phyloP scores from a whole-genome alignment of 2,113 vertebrate genomes.

The Alces alces region DNA sequence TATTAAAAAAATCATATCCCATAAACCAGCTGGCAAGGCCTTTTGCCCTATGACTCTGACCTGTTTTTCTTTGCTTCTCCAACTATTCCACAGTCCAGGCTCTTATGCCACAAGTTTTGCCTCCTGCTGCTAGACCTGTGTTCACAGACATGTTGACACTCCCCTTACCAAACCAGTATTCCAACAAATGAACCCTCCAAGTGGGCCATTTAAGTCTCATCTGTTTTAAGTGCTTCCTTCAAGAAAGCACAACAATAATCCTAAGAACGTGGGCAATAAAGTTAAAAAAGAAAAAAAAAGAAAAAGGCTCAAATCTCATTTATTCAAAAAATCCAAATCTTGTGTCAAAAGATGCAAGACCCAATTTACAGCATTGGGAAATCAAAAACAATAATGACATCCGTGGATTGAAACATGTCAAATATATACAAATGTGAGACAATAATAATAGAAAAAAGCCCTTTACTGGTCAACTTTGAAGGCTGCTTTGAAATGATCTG shows the following conservation, averaged over 20 bases:
- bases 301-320: not conserved
- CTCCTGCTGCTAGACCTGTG: not conserved
- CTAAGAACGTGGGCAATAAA: not conserved
- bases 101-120: not conserved
- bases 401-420: not conserved
- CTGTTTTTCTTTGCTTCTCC: not conserved
- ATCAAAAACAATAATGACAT: not conserved
- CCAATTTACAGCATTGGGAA: not conserved
- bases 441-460: not conserved
- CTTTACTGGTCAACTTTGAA: not conserved
- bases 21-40: not conserved
- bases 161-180: not conserved
- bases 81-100: not conserved
- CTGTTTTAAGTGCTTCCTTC: not conserved
- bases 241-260: not conserved
- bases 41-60: not conserved
- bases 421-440: not conserved
- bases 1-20: conserved; percentile 2
- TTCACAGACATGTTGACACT: not conserved
- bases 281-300: not conserved
- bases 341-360: not conserved
- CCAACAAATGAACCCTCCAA: not conserved
- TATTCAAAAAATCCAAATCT: not conserved
- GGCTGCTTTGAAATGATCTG: not conserved
- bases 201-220: not conserved